Evolutionary conservation across 1,140 invertebrate species (phyloP).

Genomic region (Zaprionus taronus): DNA sequence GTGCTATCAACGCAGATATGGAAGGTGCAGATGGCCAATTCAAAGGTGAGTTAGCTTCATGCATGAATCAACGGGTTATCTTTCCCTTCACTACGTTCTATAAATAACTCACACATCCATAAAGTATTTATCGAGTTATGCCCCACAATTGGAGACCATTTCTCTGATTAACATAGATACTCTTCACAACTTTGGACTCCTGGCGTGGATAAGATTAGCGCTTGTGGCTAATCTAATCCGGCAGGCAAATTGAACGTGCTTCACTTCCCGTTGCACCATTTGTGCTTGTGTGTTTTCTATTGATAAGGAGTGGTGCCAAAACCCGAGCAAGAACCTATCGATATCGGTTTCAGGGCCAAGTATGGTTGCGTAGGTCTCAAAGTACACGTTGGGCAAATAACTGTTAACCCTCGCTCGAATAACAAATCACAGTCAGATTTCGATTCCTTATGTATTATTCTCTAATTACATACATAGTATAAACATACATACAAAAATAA

Average conservation of each 20-base stretch:
- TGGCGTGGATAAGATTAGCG: constrained; percentile 41
- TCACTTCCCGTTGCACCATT: constrained; percentile 29
- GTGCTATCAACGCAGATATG: constrained; percentile 92
- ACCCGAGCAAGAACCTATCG: background rate
- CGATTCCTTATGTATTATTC: constrained; percentile 70
- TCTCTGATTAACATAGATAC: background rate
- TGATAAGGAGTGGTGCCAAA: constrained; percentile 11
- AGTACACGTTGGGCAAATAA: constrained; percentile 22
- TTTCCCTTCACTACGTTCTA: background rate
- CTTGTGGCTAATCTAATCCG: constrained; percentile 38
- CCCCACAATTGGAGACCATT: background rate
- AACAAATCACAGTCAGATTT: constrained; percentile 23
- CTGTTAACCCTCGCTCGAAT: background rate
- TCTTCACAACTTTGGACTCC: constrained; percentile 5
- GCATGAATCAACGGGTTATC: background rate
- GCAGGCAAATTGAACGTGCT: background rate
- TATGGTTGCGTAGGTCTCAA: constrained; percentile 28
- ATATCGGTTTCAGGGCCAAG: constrained; percentile 12
- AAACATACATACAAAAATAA: constrained; percentile 52
- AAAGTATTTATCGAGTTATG: background rate
- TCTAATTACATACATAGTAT: constrained; percentile 55
- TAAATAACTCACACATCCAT: background rate
- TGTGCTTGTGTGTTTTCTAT: background rate
- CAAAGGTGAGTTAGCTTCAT: constrained; percentile 86
- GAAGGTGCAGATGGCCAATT: constrained; percentile 93